phyloP scores from a whole-genome alignment of 2,113 vertebrate genomes.

The Bubalus kerabau region DNA sequence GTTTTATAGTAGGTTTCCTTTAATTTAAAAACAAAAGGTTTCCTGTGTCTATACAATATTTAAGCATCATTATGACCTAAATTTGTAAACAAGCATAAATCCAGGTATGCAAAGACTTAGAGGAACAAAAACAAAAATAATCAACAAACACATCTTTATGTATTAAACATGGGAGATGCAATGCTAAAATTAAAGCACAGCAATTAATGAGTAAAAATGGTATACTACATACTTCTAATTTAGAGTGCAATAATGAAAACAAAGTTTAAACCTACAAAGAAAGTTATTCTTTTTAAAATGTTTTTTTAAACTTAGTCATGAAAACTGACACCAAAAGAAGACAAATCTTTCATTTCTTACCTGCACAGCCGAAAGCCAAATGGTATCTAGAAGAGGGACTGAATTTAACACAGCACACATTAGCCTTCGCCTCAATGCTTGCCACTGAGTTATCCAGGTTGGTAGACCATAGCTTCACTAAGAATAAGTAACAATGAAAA shows the following conservation, averaged over 20 bases:
- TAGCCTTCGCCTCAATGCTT: conserved; percentile 98
- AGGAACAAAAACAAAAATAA: not conserved
- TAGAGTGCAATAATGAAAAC: not conserved
- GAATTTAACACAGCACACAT: conserved; percentile 99
- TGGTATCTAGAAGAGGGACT: conserved; percentile 97
- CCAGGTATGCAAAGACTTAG: not conserved
- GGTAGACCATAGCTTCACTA: conserved; percentile 99
- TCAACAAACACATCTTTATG: not conserved
- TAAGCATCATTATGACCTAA: not conserved
- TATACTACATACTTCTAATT: not conserved
- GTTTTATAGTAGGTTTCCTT: not conserved
- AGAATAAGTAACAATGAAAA: conserved; percentile 63
- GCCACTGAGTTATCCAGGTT: conserved; percentile 99
- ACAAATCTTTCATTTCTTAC: conserved; percentile 77
- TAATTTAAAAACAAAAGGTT: not conserved
- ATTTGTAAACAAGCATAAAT: not conserved
- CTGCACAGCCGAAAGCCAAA: conserved; percentile 98
- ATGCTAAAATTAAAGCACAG: not conserved
- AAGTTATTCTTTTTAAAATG: not conserved
- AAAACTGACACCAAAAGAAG: not conserved
- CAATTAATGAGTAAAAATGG: not conserved
- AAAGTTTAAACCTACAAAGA: not conserved
- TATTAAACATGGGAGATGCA: not conserved
- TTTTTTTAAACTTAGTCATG: not conserved
- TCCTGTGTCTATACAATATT: not conserved